Evolutionary conservation across 1,140 invertebrate genomes (phyloP).

Genomic region (Zelostemma sp.): DNA sequence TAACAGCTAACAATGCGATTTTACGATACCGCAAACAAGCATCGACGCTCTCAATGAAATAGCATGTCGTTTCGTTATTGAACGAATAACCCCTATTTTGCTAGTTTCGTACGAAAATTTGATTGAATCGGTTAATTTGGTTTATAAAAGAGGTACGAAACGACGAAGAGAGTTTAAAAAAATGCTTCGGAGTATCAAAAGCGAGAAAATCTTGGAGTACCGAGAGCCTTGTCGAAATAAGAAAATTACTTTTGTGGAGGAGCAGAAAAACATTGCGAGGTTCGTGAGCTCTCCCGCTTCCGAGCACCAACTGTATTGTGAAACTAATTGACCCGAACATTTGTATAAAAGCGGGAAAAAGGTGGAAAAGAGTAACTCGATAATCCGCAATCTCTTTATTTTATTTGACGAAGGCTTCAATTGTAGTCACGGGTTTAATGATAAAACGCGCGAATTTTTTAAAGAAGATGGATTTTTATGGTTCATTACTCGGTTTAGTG

Average conservation of each 20-base stretch:
- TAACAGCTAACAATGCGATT: constrained; percentile 25
- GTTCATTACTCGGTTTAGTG: too few species aligned
- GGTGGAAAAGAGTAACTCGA: not conserved
- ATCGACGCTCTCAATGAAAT: too few species aligned
- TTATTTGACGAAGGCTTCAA: not conserved
- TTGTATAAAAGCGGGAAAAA: not conserved
- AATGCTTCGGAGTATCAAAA: too few species aligned
- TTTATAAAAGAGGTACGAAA: not conserved
- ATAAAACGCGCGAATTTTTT: too few species aligned
- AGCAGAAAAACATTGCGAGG: not conserved
- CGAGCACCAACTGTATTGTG: not conserved
- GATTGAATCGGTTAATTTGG: not conserved
- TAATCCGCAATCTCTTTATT: not conserved
- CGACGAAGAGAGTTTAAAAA: too few species aligned
- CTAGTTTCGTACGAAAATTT: too few species aligned
- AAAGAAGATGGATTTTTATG: too few species aligned
- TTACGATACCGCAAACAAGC: constrained; percentile 27
- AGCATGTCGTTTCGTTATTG: too few species aligned
- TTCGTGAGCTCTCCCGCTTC: not conserved
- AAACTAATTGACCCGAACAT: constrained; percentile 1
- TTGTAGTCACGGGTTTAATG: not conserved
- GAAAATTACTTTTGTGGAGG: not conserved
- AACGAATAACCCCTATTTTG: too few species aligned
- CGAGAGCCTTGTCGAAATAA: not conserved
- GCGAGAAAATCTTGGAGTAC: too few species aligned